Evolutionary conservation across 1,140 invertebrate genomes (phyloP), one percentile per base, ranked within the genome.

Genomic region (Drosophila bipectinata): DNA sequence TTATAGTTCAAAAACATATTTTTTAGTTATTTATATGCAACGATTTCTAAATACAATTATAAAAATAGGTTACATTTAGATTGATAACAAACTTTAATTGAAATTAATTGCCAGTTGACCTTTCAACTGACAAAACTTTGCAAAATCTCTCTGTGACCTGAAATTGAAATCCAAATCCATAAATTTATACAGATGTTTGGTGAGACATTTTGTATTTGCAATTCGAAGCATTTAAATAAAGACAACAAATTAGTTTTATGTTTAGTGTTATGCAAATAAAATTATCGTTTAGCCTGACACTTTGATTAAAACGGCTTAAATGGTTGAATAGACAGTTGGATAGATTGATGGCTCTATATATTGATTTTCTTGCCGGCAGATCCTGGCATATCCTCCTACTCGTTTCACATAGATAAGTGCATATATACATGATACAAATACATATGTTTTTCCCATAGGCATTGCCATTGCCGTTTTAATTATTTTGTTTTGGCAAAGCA

Each of bases 331-430:
- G 72, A 75, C 72, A 75, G 72, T 47, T 32, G 72, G 30, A 59
- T 44, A 49, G 74, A 78, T 59, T 53, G 60, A 77, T 72, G 55
- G 62, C 57, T 75, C 37, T 60, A 49, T 57, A 76, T 76, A 88
- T 87, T 87, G 82, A 87, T 87, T 88, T 88, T 78, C 82, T 87
- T 87, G 66, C 58, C 64, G 56, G 49, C 52, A 48, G 55, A 39
- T 37, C 34, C 34, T 37, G 34, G 34, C 34, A 32, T 41, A 41
- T 44, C 18, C 48, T 18, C 63, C 51, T 21, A 28, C n/a, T 48
- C 63, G 32, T 37, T 3, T 21, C 21, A 21, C 21, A 21, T 3
- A 21, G 21, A 21, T 21, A 21, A 21, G 21, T 21, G 21, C 21
- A 21, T 21, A 21, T 58, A 4, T 15, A 47, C 14, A 28, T 15